Base-by-base conservation (phyloP, 2,888 invertebrate genomes). In the Rhagophthalmus giganteus region DNA sequence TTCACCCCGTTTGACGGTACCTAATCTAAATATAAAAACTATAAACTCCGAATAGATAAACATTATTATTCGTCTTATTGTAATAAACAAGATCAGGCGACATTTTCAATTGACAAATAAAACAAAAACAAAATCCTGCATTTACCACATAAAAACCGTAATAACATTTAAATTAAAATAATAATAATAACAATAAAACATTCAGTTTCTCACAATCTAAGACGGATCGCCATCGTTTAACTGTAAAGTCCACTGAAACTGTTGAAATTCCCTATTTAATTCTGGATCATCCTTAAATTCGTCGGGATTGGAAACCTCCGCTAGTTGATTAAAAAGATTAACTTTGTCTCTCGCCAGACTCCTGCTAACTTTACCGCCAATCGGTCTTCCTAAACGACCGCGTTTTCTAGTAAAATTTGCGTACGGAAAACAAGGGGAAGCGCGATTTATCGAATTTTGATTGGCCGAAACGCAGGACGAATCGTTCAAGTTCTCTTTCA, bases 251-350 rank as follows among this genome's bases (percentile, higher is more conserved):
- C 63, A 63, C 39, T 58, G 61, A 57, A 74, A 75, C 57, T 73
- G 71, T 40, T 72, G 71, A 42, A 75, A 59, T 55, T 75, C 74
- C 45, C 67, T 64, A 50, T 65, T 70, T 16, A 75, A 52, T 54
- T 75, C 74, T 0, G 75, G 74, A 64, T 75, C 75, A 53, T 75
- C 72, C 16, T 69, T 67, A 55, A 75, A 75, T 37, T 67, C 67
- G 4, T 74, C 73, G 11, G n/a, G n/a, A n/a, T 64, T 57, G 2
- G 52, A 31, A 16, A 57, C 61, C 11, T 58, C 57, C 5, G 52
- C 42, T 33, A 53, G 27, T 41, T 55, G 48, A 48, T 50, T 59
- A 28, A 52, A 13, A 25, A 38, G 20, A 8, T 13, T 34, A 35
- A 45, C 45, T 27, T 54, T 56, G 20, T 44, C 53, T 52, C 16